Conservation (phyloP, 2,797 vertebrate species). For the Dicrostonyx torquatus region DNA sequence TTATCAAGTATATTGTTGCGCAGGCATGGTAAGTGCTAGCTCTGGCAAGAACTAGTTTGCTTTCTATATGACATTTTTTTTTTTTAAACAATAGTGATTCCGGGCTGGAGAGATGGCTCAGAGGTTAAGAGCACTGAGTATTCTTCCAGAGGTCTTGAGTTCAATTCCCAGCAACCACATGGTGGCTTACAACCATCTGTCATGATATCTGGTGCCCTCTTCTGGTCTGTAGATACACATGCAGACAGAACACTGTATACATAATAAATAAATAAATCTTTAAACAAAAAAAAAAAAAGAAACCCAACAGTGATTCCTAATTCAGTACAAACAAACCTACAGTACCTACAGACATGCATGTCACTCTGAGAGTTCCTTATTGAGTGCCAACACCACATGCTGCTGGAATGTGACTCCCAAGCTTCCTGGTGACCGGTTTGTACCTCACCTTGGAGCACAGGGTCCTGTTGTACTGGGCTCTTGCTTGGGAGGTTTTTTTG, state of each 20-base stretch:
- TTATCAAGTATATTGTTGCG: neutral
- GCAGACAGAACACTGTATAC: no score
- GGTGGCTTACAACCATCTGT: no score
- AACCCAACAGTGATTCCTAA: neutral
- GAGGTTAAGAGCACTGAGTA: no score
- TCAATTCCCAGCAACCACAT: no score
- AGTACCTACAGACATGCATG: neutral
- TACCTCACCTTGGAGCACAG: slow-evolving; percentile 89
- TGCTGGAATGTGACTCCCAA: neutral
- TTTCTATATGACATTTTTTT: neutral
- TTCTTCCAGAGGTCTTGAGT: no score
- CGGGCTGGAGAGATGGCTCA: no score
- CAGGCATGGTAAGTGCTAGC: neutral
- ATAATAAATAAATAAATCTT: no score
- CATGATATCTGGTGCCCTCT: no score
- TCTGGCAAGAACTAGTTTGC: neutral
- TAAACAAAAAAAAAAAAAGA: neutral
- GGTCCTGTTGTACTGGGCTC: slow-evolving; percentile 84
- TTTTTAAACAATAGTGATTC: neutral
- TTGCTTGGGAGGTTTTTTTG: slow-evolving; percentile 80
- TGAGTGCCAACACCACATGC: neutral
- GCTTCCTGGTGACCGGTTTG: neutral
- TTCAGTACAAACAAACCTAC: neutral
- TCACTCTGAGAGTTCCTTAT: neutral
- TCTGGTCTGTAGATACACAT: no score